phyloP scores from a whole-genome alignment of 2,113 vertebrate genomes.

The Melanerpes aurifrons region DNA sequence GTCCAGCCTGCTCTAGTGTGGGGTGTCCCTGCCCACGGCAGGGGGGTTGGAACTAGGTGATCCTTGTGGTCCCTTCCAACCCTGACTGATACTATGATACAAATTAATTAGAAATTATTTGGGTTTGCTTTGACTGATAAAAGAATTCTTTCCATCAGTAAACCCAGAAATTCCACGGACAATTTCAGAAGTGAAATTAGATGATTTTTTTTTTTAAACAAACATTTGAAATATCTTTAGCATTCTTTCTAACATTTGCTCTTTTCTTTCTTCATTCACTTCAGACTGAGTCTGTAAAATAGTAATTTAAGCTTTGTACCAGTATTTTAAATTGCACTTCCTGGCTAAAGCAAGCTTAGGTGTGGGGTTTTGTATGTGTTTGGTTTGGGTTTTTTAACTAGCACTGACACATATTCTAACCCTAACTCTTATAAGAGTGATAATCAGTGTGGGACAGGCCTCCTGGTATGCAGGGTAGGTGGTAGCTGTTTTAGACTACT shows the following conservation, averaged over 20 bases:
- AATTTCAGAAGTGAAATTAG: neutral
- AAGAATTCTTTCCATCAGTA: neutral
- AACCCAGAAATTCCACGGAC: neutral
- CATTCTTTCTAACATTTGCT: neutral
- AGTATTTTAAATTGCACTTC: neutral
- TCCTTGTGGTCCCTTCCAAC: too few species aligned
- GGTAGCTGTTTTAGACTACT: constrained; percentile 29
- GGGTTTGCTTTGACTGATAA: neutral
- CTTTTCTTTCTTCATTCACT: neutral
- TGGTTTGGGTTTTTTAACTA: neutral
- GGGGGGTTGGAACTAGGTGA: too few species aligned
- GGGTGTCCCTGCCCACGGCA: too few species aligned
- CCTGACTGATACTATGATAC: too few species aligned
- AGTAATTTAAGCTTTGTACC: neutral
- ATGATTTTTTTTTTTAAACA: neutral
- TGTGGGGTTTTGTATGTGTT: too few species aligned
- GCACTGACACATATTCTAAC: neutral
- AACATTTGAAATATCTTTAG: neutral
- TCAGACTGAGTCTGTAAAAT: neutral
- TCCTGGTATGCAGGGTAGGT: neutral
- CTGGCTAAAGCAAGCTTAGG: neutral
- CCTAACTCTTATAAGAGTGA: neutral
- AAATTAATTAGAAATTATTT: neutral
- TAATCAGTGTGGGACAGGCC: neutral
- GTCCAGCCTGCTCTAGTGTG: too few species aligned